Base-by-base conservation (phyloP, 2,113 vertebrate genomes). In the Scalopus aquaticus region DNA sequence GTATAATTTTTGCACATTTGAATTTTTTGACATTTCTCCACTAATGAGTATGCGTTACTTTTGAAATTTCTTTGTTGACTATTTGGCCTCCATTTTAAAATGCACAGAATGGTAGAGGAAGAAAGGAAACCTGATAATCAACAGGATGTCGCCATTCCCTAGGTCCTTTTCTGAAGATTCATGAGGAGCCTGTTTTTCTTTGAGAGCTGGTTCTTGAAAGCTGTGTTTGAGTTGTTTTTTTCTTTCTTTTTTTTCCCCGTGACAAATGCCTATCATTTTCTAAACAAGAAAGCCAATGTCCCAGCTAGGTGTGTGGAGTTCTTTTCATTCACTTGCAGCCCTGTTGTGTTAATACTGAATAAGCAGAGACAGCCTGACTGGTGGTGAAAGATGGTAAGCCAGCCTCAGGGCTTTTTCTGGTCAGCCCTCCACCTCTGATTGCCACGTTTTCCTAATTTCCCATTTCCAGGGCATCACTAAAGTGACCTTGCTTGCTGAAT, bases 371-470 rank as follows among this genome's bases (percentile, higher is more conserved):
- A 98, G 98, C 95, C 96, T 97, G 97, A 89, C 97, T 98, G 92
- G 96, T 98, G 98, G 97, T 98, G 97, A 98, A 98, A 98, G 98
- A 98, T 98, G 98, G 98, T 98, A 97, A 97, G 97, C 97, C 97
- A 96, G 98, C 99, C 99, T 76, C 88, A 74, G 98, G 99, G 98
- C 98, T 98, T 98, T 98, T 98, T 96, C 93, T 98, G 96, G 97
- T 98, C 98, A 98, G 95, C 94, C 97, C 98, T 96, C 97, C 98
- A 95, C 96, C 97, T 98, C 98, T 98, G 99, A 99, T 99, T 99
- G 98, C 99, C 98, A 98, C 98, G 88, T 98, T 98, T 98, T 98
- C 98, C 98, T 99, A 99, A 99, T 99, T 99, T 99, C 97, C 98
- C 97, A 98, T 99, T 99, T 99, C 98, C 98, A 98, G 98, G 98